phyloP scores from a whole-genome alignment of 2,113 vertebrate genomes.

The Epinephelus moara region DNA sequence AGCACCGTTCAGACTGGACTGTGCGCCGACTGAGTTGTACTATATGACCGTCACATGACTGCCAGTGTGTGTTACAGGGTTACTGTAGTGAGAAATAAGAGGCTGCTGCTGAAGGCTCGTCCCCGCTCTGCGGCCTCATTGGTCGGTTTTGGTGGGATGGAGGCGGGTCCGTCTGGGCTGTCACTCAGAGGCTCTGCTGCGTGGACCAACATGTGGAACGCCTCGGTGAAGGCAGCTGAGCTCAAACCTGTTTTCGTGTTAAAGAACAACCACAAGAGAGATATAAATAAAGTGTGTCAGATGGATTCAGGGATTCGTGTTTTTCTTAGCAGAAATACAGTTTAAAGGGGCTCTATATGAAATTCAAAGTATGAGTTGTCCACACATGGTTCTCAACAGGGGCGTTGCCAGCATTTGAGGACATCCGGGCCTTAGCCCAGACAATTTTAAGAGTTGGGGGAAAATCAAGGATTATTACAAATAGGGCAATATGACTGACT shows the following conservation, averaged over 20 bases:
- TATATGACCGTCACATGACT: constrained; percentile 85
- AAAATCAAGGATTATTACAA: too few species aligned
- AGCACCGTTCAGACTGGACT: constrained; percentile 71
- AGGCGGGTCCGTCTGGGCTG: constrained; percentile 69
- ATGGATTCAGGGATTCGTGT: background rate
- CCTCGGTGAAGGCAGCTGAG: background rate
- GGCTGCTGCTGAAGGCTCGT: constrained; percentile 92
- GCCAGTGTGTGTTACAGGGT: constrained; percentile 53
- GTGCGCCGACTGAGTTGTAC: constrained; percentile 65
- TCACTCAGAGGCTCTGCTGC: constrained; percentile 70
- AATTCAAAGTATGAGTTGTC: too few species aligned
- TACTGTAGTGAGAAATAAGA: constrained; percentile 74
- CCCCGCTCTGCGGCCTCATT: constrained; percentile 84
- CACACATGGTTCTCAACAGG: too few species aligned
- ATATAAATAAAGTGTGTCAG: background rate
- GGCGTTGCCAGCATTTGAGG: too few species aligned
- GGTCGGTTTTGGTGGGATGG: constrained; percentile 68
- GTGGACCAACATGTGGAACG: constrained; percentile 65
- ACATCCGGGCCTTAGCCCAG: too few species aligned
- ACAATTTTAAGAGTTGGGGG: too few species aligned
- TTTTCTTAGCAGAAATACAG: background rate
- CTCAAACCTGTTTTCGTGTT: background rate
- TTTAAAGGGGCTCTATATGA: background rate
- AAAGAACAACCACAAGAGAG: background rate
- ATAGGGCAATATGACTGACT: too few species aligned